Base-by-base conservation (phyloP, 2,113 vertebrate species). In the Oryzias javanicus region DNA sequence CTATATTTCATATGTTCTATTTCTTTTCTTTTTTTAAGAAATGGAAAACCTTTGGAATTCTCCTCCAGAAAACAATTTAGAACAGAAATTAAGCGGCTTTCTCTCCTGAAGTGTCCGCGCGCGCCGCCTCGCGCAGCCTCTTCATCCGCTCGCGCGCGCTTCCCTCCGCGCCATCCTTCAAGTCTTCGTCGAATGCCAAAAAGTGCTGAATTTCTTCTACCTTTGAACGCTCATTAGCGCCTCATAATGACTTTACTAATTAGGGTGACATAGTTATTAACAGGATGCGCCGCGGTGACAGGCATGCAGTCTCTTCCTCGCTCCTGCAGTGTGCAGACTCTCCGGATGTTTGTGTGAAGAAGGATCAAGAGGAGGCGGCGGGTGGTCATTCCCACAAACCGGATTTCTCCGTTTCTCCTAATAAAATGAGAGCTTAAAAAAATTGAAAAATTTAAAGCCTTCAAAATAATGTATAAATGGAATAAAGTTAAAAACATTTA, bases 161-260 rank as follows among this genome's bases (percentile, higher is more conserved):
- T 58, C 45, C 42, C 68, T 50, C 42, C 62, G 63, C 56, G 64
- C 56, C 16, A 54, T 62, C 75, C 72, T 64, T 44, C 66, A 69
- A 53, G 70, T 62, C 54, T 53, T 51, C 50, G 27, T 50, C 24
- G 13, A 18, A 45, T 10, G 18, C 6, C 13, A 3, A 20, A 76
- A 79, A 81, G 78, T 69, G 82, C 89, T 80, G 84, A 77, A 90
- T 90, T 88, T 91, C 80, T 55, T 62, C 88, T 88, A 89, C 89
- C 91, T 93, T 91, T 91, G 90, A 92, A 91, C 92, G 87, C 93
- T 95, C 92, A 95, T 96, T 94, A 94, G 89, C 93, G 87, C 93
- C 91, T 94, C 92, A 92, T 95, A 95, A 96, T 95, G 89, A 93
- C 92, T 93, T 88, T 88, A 93, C 92, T 95, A 93, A 96, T 96